These are phyloP conservation scores for Eupristina koningsbergeri DNA, from an alignment of 1,140 invertebrate genomes.

Conservation along the genomic window DNA sequence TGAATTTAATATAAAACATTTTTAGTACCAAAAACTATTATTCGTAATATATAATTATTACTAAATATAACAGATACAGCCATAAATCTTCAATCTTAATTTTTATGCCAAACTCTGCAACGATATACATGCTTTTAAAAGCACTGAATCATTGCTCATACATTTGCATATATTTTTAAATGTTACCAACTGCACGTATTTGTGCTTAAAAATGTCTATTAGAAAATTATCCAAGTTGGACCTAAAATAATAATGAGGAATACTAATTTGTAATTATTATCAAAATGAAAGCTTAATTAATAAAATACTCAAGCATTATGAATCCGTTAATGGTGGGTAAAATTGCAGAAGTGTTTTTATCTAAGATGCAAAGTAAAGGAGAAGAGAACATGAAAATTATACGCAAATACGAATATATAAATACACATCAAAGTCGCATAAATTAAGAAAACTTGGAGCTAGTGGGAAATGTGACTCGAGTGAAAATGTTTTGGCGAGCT, in stretches of 20 bases:
- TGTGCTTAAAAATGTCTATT: background rate
- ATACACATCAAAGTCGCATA: no score
- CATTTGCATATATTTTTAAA: background rate
- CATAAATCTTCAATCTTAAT: background rate
- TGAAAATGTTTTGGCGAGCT: no score
- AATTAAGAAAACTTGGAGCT: no score
- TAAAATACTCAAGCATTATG: no score
- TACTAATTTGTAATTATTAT: no score
- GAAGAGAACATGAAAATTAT: no score
- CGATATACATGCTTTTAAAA: background rate
- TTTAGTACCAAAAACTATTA: background rate
- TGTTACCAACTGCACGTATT: no score
- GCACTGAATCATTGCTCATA: background rate
- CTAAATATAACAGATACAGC: background rate
- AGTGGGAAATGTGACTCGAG: no score
- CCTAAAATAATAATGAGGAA: background rate
- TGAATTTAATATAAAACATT: background rate
- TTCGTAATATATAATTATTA: background rate
- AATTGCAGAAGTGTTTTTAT: background rate
- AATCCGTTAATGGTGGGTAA: no score
- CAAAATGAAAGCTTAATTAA: no score
- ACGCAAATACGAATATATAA: no score
- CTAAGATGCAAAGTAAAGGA: no score
- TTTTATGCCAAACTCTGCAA: background rate
- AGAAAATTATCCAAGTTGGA: background rate